phyloP scores from a whole-genome alignment of 2,888 invertebrate species.

The Anticlea derivata region DNA sequence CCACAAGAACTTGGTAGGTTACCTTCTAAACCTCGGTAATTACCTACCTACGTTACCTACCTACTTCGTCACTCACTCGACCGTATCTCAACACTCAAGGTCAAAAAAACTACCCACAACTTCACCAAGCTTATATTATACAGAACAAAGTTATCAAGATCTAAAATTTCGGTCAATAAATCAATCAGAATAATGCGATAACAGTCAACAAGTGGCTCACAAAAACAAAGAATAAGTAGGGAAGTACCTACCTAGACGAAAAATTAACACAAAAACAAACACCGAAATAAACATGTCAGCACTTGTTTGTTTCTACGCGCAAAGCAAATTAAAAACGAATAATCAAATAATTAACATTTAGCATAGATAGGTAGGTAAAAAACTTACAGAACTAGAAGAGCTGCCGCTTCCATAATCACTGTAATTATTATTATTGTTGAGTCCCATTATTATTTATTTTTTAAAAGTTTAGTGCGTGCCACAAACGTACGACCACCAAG shows the following conservation, averaged over 20 bases:
- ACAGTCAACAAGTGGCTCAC: background rate
- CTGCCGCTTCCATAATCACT: conserved; percentile 60
- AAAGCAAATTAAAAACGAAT: too few relatives aligned
- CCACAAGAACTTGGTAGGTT: too few relatives aligned
- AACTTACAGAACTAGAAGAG: conserved; percentile 57
- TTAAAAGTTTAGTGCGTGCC: too few relatives aligned
- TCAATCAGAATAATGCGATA: background rate
- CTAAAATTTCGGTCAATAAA: background rate
- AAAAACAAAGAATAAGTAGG: background rate
- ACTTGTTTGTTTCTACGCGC: conserved; percentile 10
- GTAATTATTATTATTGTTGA: conserved; percentile 32
- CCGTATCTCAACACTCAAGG: too few relatives aligned
- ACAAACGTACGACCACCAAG: too few relatives aligned
- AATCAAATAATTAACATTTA: too few relatives aligned
- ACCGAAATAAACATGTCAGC: conserved; percentile 24
- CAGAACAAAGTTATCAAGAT: background rate
- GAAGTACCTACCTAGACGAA: background rate
- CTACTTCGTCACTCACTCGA: too few relatives aligned
- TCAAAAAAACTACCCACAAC: background rate
- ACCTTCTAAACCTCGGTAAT: too few relatives aligned
- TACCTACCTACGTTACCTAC: too few relatives aligned
- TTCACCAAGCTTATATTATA: too few relatives aligned
- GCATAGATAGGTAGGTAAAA: conserved; percentile 3
- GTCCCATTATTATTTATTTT: conserved; percentile 34
- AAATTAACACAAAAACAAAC: conserved; percentile 3